Conservation (phyloP, 2,797 vertebrate genomes). For the Poeciliopsis infans region DNA sequence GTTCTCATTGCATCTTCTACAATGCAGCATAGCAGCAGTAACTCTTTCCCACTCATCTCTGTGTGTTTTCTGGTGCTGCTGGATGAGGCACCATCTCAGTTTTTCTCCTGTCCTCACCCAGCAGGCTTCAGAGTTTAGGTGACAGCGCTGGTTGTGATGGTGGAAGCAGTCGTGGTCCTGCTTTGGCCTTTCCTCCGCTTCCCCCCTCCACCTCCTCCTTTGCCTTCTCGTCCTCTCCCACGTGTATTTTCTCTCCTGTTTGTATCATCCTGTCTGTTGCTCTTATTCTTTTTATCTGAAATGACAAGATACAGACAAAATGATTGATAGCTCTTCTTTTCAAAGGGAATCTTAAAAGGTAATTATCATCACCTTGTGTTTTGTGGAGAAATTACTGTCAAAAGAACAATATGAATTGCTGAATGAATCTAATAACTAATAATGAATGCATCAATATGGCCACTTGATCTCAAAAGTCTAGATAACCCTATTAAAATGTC, state of each 20-base stretch:
- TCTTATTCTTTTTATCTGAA: slow-evolving; percentile 80
- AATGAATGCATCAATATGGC: not conserved
- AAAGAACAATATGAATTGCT: not conserved
- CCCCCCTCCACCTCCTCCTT: slow-evolving; percentile 68
- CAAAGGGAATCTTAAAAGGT: slow-evolving; percentile 21
- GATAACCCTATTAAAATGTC: not conserved
- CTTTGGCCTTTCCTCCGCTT: slow-evolving; percentile 86
- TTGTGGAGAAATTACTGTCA: slow-evolving; percentile 1
- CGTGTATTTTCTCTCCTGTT: slow-evolving; percentile 68
- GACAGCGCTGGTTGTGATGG: slow-evolving; percentile 79
- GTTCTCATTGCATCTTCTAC: slow-evolving; percentile 81
- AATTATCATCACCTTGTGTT: slow-evolving; percentile 27
- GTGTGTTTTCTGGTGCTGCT: slow-evolving; percentile 34
- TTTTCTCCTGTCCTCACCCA: slow-evolving; percentile 39
- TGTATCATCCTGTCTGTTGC: slow-evolving; percentile 68
- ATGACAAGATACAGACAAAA: slow-evolving; percentile 41
- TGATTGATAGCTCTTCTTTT: slow-evolving; percentile 13
- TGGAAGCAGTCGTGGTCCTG: slow-evolving; percentile 75
- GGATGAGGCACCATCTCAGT: slow-evolving; percentile 46
- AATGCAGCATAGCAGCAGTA: slow-evolving; percentile 87
- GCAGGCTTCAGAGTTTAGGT: slow-evolving; percentile 74
- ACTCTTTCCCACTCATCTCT: slow-evolving; percentile 67
- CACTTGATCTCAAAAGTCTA: not conserved
- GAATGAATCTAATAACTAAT: not conserved
- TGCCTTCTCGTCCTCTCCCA: slow-evolving; percentile 67